Evolutionary conservation across 1,140 invertebrate species (phyloP).

Genomic region (Drosophila sucinea): DNA sequence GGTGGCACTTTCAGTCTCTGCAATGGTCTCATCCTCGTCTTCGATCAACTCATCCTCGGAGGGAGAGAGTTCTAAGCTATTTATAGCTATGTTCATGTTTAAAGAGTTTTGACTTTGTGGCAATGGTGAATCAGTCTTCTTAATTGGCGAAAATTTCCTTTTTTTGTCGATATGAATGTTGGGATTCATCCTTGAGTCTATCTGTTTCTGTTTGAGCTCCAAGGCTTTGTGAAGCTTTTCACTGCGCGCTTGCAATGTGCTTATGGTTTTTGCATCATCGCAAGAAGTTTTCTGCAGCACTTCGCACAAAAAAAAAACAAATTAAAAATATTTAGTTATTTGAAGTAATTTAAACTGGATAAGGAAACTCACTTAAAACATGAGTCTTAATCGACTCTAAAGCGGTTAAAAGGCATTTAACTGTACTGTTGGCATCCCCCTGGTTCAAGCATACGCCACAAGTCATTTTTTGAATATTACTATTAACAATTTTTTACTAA

Average conservation of each 20-base stretch:
- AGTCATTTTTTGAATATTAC: conserved; percentile 29
- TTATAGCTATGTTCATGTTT: conserved; percentile 73
- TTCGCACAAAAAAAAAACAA: conserved; percentile 4
- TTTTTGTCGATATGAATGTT: conserved; percentile 46
- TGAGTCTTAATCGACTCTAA: conserved; percentile 5
- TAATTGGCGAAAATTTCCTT: conserved; percentile 49
- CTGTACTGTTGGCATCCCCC: neutral
- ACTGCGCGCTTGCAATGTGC: conserved; percentile 40
- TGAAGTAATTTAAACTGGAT: neutral
- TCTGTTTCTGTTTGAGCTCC: conserved; percentile 35
- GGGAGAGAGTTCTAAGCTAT: conserved; percentile 47
- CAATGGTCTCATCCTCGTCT: conserved; percentile 62
- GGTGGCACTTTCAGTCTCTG: conserved; percentile 47
- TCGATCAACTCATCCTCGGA: conserved; percentile 47
- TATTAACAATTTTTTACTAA: neutral
- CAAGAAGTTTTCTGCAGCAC: conserved; percentile 46
- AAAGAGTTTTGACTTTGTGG: conserved; percentile 56
- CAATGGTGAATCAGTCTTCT: conserved; percentile 42
- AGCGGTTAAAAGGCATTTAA: neutral
- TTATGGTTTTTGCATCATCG: conserved; percentile 42
- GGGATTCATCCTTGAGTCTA: neutral
- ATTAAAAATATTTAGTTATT: neutral
- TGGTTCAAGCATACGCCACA: conserved; percentile 16
- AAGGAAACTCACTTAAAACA: conserved; percentile 3
- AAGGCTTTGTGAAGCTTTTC: conserved; percentile 55